These are phyloP conservation scores for Apostichopus parvimensis DNA, from an alignment of 35 echinoderm and acorn worm genomes.

Conservation along the genomic window DNA sequence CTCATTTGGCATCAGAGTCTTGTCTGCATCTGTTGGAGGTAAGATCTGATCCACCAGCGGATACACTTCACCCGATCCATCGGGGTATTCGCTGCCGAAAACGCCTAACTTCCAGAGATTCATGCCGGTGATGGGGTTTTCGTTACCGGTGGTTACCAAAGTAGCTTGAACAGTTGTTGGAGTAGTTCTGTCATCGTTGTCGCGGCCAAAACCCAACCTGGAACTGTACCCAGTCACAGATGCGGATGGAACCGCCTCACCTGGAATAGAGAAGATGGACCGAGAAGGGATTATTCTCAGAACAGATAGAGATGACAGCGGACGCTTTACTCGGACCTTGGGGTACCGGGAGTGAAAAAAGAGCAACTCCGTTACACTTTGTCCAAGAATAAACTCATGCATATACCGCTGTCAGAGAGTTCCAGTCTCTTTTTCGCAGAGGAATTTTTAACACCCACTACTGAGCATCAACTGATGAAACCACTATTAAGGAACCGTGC, in stretches of 20 bases:
- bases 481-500: no score
- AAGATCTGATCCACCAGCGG: not conserved
- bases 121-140: constrained; percentile 2
- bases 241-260: not conserved
- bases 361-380: no score
- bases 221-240: not conserved
- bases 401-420: no score
- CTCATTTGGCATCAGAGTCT: constrained; percentile 13
- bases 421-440: no score
- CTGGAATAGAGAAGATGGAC: not conserved
- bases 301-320: no score
- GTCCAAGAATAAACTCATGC: no score
- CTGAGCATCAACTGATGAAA: no score
- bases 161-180: constrained; percentile 1
- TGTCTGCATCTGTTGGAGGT: not conserved
- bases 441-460: no score
- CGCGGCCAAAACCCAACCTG: not conserved
- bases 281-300: no score
- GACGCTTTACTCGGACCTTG: no score
- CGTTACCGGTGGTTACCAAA: not conserved
- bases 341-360: no score
- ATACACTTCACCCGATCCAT: not conserved
- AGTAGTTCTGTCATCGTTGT: not conserved
- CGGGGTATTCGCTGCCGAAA: not conserved
- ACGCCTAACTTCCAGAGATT: constrained; percentile 34